Evolutionary conservation across 2,888 invertebrate genomes (phyloP), one percentile per base, ranked within the genome.

Genomic region (Sarcophaga subvicina): DNA sequence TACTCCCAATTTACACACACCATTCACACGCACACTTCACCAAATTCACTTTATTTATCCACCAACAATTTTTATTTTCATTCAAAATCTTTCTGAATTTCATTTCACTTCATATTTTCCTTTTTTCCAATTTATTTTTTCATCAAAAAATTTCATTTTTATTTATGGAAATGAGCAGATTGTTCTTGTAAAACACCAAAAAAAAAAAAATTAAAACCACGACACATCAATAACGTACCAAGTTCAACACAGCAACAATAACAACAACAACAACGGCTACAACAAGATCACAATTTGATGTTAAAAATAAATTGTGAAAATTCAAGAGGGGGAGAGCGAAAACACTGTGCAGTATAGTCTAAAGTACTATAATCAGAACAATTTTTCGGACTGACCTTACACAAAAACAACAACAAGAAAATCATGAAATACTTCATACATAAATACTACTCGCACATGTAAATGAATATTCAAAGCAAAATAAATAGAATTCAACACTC

Each of bases 361-460:
- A 17, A 54, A 70, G 70, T 70, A 70, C 70, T 70, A 49, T n/a
- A 54, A 75, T 81, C 14, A 17, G 45, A 47, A 37, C 62, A 82
- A 22, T 49, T 82, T 82, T 37, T 79, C 66, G 75, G 79, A 70
- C 83, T 79, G 83, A 83, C 83, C 83, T 83, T 83, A 70, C 69
- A 79, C 78, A 79, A 79, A 75, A 64, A 37, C 25, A 72, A 54
- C 54, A 54, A 54, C 12, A 3, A 63, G 17, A 59, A 27, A 4
- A 64, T 60, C 22, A 64, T 47, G 2, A 3, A 11, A 63, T 47
- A 37, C 20, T 63, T 25, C 17, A 20, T 12, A 54, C 4, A 54
- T 54, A 54, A 14, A 54, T 54, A 37, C 17, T 4, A 49, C 49
- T 4, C 5, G 3, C 5, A 49, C 14, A 14, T 54, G 17, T 54